A percentile compares a stretch with the other conserved stretches of the same genome.
phyloP scores from a whole-genome alignment of 2,797 vertebrate species.

The Halcyon badia region DNA sequence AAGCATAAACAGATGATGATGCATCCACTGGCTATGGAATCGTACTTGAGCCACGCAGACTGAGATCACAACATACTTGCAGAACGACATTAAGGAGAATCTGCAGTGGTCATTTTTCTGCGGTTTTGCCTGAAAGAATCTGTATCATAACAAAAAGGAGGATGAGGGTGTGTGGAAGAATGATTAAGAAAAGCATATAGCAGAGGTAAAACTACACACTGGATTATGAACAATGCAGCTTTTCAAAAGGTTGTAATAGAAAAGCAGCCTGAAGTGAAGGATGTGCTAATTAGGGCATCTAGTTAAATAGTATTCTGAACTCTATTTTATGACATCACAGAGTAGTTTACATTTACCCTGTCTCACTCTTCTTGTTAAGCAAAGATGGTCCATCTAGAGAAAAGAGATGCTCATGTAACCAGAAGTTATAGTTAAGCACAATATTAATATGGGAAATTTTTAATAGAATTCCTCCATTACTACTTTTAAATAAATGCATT shows the following conservation, averaged over 20 bases:
- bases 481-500: background rate
- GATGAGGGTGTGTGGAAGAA: background rate
- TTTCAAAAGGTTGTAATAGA: background rate
- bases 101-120: background rate
- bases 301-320: background rate
- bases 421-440: background rate
- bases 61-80: background rate
- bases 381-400: background rate
- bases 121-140: background rate
- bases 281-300: background rate
- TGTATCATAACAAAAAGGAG: background rate
- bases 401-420: background rate
- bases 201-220: background rate
- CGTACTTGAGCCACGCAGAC: background rate
- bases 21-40: rapidly evolving
- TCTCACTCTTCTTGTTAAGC: background rate
- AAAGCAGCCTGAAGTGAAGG: background rate
- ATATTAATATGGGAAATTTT: background rate
- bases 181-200: rapidly evolving
- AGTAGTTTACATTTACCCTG: background rate
- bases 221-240: background rate
- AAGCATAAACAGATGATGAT: background rate
- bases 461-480: background rate
- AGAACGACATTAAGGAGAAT: background rate
- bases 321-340: background rate